Evolutionary conservation across 2,888 invertebrate species (phyloP).

Genomic region (Neoascia interrupta): DNA sequence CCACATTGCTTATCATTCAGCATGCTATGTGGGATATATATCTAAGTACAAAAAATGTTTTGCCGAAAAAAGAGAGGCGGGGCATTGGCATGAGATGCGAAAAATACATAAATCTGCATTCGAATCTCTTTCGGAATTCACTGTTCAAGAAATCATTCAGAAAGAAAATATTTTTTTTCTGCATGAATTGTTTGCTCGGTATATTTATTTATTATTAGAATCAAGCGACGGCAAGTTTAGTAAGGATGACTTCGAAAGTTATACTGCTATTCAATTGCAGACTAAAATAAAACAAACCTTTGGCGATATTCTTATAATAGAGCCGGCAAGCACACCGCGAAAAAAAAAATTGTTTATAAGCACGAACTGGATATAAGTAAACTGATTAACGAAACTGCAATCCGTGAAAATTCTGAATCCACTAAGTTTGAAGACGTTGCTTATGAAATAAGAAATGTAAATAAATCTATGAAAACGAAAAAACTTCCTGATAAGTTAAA

Average conservation of each 20-base stretch:
- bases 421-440: conserved; percentile 5
- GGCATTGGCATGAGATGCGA: not conserved
- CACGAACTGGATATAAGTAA: conserved; percentile 16
- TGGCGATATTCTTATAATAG: conserved; percentile 1
- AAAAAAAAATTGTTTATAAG: conserved; percentile 28
- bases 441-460: conserved; percentile 4
- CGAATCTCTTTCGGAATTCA: no score
- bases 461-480: conserved; percentile 12
- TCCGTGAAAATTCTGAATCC: conserved; percentile 6
- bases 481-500: conserved; percentile 14
- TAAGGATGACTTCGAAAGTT: no score
- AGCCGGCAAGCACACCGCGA: conserved; percentile 5
- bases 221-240: no score
- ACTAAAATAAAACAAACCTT: conserved; percentile 8
- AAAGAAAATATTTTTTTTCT: not conserved
- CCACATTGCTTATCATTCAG: not conserved
- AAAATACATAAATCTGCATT: no score
- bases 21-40: not conserved
- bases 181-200: not conserved
- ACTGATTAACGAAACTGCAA: conserved; percentile 7
- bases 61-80: not conserved
- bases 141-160: no score
- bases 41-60: no score
- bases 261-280: conserved; percentile 11
- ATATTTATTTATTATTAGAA: no score